Conservation (phyloP, 2,888 invertebrate species). For the Pachydiplax longipennis region DNA sequence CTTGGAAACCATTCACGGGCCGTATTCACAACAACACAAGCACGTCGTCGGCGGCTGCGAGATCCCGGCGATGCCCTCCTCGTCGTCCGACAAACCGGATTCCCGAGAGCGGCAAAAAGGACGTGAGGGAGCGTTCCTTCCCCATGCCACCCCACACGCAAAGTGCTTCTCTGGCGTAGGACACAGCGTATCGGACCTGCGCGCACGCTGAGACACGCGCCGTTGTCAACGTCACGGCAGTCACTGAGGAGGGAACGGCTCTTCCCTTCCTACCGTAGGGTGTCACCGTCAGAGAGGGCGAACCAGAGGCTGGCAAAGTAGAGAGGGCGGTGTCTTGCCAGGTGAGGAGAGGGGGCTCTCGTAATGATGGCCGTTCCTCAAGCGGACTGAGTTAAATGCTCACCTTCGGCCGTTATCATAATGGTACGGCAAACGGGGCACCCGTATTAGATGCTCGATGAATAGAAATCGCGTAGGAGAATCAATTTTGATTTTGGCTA, state of each 20-base stretch:
- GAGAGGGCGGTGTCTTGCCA: slow-evolving; percentile 10
- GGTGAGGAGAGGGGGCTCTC: neutral
- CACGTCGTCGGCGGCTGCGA: neutral
- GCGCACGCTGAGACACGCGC: neutral
- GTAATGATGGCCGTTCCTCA: neutral
- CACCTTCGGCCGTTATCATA: too few species aligned
- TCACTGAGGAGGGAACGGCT: slow-evolving; percentile 12
- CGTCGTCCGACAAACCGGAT: neutral
- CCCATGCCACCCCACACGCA: neutral
- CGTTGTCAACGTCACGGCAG: neutral
- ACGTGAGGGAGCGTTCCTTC: neutral
- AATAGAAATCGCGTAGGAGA: too few species aligned
- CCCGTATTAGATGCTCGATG: too few species aligned
- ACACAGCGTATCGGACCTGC: neutral
- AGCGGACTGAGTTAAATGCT: too few species aligned
- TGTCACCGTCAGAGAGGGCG: slow-evolving; percentile 10
- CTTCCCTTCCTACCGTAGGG: neutral
- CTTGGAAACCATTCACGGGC: slow-evolving; percentile 45
- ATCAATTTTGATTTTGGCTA: too few species aligned
- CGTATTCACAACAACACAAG: neutral
- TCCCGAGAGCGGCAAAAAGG: neutral
- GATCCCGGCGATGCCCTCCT: neutral
- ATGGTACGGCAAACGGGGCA: too few species aligned
- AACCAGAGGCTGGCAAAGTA: slow-evolving; percentile 1
- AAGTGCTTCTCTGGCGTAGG: neutral